Evolutionary conservation across 1,140 invertebrate species (phyloP).

Genomic region (Plutomurus gul): DNA sequence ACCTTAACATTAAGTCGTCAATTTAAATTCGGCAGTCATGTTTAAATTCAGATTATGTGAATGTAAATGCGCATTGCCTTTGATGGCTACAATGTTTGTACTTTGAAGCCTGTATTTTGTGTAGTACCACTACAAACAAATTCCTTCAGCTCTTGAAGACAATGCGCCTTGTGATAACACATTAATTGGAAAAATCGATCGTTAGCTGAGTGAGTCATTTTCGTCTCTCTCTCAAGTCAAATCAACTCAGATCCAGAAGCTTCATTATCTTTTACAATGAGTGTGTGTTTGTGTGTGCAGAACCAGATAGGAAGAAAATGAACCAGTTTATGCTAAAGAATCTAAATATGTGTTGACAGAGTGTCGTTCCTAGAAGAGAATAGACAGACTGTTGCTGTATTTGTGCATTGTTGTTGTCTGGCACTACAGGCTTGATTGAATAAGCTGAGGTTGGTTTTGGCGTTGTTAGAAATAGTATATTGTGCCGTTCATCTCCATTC

Average conservation of each 20-base stretch:
- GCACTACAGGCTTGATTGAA: neutral
- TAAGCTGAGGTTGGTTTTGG: neutral
- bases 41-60: too few relatives aligned
- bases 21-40: too few relatives aligned
- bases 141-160: neutral
- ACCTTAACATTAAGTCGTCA: too few relatives aligned
- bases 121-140: too few relatives aligned
- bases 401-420: neutral
- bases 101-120: too few relatives aligned
- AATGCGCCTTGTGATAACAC: neutral
- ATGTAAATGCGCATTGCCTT: too few relatives aligned
- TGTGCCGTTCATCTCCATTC: neutral
- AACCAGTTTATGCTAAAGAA: too few relatives aligned
- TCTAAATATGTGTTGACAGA: neutral
- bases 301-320: too few relatives aligned
- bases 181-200: neutral
- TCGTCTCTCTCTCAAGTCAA: neutral
- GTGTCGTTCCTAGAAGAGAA: neutral
- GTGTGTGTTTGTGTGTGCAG: too few relatives aligned
- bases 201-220: neutral
- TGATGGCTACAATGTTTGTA: too few relatives aligned
- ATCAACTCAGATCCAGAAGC: neutral
- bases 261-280: neutral
- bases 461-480: constrained; percentile 3
- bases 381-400: neutral